A percentile compares a stretch with the other conserved stretches of the same genome.
phyloP scores from a whole-genome alignment of 2,797 vertebrate species.

The Pristis pectinata region DNA sequence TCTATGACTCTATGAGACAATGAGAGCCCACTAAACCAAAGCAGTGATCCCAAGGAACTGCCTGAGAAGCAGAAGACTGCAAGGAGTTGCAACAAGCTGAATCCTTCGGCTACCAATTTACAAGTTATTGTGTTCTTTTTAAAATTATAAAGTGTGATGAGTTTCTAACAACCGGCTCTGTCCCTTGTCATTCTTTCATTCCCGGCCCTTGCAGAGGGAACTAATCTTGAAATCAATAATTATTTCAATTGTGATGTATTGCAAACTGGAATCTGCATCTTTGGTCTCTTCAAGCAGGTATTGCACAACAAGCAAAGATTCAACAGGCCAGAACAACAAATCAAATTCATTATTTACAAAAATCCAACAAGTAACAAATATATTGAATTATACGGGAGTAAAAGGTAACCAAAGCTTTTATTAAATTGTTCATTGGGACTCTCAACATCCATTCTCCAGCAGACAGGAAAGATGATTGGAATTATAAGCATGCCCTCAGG shows the following conservation, averaged over 20 bases:
- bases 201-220: background rate
- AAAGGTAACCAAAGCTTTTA: background rate
- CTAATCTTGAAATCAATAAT: background rate
- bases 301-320: background rate
- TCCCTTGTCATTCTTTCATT: background rate
- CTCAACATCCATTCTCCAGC: background rate
- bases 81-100: background rate
- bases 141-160: background rate
- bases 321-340: background rate
- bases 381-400: background rate
- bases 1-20: too few species aligned
- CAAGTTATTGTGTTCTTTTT: too few species aligned
- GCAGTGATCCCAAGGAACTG: too few species aligned
- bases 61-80: background rate
- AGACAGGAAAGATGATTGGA: background rate
- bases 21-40: too few species aligned
- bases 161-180: background rate
- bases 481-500: background rate
- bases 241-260: conserved; percentile 4
- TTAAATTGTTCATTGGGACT: background rate
- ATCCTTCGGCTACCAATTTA: background rate
- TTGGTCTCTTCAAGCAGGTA: background rate
- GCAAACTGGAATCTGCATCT: background rate
- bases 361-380: background rate
- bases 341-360: conserved; percentile 4